Evolutionary conservation across 2,888 invertebrate genomes (phyloP).

Genomic region (Pristionchus fissidentatus): DNA sequence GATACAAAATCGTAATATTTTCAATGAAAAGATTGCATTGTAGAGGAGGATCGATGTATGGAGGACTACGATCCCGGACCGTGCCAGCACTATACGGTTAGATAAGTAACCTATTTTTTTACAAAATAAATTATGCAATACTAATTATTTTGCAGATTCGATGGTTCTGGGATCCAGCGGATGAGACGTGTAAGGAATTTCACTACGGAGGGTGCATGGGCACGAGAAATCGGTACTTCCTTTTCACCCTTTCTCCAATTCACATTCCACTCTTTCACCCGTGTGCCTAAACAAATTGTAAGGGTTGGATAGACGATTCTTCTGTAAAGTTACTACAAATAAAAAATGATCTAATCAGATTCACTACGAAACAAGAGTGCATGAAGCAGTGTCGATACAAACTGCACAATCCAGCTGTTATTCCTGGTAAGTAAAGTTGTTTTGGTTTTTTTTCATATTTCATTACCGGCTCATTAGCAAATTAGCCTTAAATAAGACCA

Average conservation of each 20-base stretch:
- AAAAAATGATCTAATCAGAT: slow-evolving; percentile 50
- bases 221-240: slow-evolving; percentile 59
- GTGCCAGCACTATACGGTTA: slow-evolving; percentile 67
- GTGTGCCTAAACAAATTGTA: too few species aligned
- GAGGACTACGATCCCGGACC: slow-evolving; percentile 66
- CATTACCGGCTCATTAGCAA: background rate
- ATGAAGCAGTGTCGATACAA: slow-evolving; percentile 71
- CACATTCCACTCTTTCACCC: background rate
- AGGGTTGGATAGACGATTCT: background rate
- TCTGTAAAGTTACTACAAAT: background rate
- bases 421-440: slow-evolving; percentile 61
- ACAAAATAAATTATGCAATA: background rate
- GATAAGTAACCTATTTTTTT: background rate
- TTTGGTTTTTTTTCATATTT: background rate
- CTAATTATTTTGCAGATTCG: slow-evolving; percentile 50
- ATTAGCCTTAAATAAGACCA: background rate
- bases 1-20: background rate
- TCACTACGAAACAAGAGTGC: slow-evolving; percentile 68
- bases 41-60: slow-evolving; percentile 48
- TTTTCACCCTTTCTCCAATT: background rate
- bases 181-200: slow-evolving; percentile 68
- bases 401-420: slow-evolving; percentile 67
- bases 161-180: slow-evolving; percentile 70
- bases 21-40: background rate
- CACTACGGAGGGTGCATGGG: slow-evolving; percentile 73